Conservation (phyloP, 1,140 invertebrate genomes). For the Musca domestica region DNA sequence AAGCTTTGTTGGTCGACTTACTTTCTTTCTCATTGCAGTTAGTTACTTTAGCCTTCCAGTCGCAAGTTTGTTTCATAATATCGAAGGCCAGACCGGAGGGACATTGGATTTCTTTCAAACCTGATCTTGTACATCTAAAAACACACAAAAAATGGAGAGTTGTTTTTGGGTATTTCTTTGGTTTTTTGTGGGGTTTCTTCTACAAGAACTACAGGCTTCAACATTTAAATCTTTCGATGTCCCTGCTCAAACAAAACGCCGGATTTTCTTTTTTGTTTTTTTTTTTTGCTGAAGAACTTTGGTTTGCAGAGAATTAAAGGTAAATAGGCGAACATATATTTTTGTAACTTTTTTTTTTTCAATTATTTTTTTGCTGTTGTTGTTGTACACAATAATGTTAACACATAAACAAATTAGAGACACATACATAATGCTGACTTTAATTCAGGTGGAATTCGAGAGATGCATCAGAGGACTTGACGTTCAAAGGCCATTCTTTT, state of each 20-base stretch:
- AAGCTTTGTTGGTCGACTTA: constrained; percentile 65
- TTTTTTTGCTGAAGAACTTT: constrained; percentile 13
- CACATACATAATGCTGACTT: no score
- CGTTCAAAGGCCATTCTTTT: no score
- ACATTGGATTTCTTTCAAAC: constrained; percentile 91
- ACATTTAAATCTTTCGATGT: not conserved
- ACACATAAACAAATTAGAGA: no score
- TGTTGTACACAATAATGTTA: not conserved
- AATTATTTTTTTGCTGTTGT: not conserved
- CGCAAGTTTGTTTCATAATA: constrained; percentile 94
- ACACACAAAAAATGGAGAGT: constrained; percentile 32
- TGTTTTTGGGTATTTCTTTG: constrained; percentile 4
- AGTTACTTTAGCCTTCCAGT: constrained; percentile 95
- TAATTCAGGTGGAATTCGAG: no score
- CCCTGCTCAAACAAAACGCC: not conserved
- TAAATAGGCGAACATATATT: not conserved
- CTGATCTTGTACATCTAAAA: constrained; percentile 84
- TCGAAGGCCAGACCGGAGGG: constrained; percentile 93
- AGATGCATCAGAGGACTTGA: no score
- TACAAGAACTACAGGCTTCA: not conserved
- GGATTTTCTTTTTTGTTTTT: not conserved
- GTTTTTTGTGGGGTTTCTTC: not conserved
- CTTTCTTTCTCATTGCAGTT: constrained; percentile 94
- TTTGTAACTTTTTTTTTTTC: not conserved
- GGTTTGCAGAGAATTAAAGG: constrained; percentile 4